Evolutionary conservation across 2,797 vertebrate genomes (phyloP).

Genomic region (Rhinella marina): DNA sequence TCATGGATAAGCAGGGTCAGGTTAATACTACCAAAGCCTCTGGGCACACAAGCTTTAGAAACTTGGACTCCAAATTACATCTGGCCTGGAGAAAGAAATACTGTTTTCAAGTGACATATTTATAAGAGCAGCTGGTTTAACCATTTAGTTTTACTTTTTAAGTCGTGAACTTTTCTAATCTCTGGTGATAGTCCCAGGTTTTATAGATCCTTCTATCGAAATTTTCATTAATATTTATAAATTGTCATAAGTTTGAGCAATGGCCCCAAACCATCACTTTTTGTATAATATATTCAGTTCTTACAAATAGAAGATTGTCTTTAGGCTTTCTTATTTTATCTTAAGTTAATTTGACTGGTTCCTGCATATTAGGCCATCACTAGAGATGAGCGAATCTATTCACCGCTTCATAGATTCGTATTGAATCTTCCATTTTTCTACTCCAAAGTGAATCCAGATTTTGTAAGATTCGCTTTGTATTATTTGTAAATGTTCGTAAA

Average conservation of each 20-base stretch:
- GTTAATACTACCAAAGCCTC: constrained; percentile 4
- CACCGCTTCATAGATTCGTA: too few species aligned
- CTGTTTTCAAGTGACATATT: neutral
- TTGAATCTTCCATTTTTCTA: too few species aligned
- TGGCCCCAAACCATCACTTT: neutral
- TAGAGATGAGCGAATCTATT: too few species aligned
- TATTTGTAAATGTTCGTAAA: too few species aligned
- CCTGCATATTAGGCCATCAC: too few species aligned
- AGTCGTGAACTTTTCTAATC: neutral
- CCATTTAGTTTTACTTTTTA: neutral
- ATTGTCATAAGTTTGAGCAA: neutral
- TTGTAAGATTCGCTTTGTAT: too few species aligned
- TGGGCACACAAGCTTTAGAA: neutral
- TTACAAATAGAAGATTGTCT: neutral
- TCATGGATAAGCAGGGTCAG: constrained; percentile 17
- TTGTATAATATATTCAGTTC: neutral
- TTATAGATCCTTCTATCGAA: neutral
- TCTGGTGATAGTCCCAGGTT: neutral
- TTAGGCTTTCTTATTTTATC: neutral
- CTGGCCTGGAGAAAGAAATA: neutral
- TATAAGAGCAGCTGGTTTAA: neutral
- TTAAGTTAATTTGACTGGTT: too few species aligned
- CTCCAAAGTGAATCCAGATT: too few species aligned
- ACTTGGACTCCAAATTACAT: constrained; percentile 8
- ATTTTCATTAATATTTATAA: neutral